Evolutionary conservation across 2,797 vertebrate species (phyloP).

Genomic region (Coreius guichenoti): DNA sequence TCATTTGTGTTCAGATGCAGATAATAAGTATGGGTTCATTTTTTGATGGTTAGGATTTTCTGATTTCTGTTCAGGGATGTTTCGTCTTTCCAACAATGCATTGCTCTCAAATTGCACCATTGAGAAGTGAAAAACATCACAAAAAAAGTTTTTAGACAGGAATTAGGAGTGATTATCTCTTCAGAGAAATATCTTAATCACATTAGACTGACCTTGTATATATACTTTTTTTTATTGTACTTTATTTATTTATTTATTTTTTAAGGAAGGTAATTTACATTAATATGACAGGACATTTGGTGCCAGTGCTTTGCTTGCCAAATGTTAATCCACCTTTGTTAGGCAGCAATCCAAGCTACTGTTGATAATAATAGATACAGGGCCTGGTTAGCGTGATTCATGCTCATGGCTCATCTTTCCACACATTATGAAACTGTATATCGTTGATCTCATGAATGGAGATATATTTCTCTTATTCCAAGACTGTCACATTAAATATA

Average conservation of each 20-base stretch:
- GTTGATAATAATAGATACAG: conserved; percentile 58
- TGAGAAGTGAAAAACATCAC: neutral
- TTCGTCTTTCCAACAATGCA: neutral
- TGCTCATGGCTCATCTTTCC: conserved; percentile 34
- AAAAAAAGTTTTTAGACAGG: neutral
- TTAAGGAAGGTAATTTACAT: conserved; percentile 55
- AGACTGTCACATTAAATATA: neutral
- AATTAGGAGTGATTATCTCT: conserved; percentile 36
- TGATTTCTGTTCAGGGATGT: conserved; percentile 7
- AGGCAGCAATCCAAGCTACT: conserved; percentile 57
- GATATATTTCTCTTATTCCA: neutral
- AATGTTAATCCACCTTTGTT: conserved; percentile 61
- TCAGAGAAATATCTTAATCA: conserved; percentile 53
- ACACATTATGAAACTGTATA: conserved; percentile 20
- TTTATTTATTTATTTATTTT: conserved; percentile 40
- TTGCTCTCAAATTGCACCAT: neutral
- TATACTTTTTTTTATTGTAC: too few species aligned
- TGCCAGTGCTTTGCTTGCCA: conserved; percentile 59
- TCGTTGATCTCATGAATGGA: neutral
- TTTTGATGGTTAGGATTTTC: conserved; percentile 18
- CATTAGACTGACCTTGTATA: conserved; percentile 57
- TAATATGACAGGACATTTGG: conserved; percentile 52
- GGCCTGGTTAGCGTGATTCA: conserved; percentile 47
- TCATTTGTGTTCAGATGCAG: conserved; percentile 20
- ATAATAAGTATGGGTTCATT: conserved; percentile 6